Evolutionary conservation across 2,797 vertebrate genomes (phyloP), one percentile per base, ranked within the genome.

Genomic region (Stomatorhinus walkeri): DNA sequence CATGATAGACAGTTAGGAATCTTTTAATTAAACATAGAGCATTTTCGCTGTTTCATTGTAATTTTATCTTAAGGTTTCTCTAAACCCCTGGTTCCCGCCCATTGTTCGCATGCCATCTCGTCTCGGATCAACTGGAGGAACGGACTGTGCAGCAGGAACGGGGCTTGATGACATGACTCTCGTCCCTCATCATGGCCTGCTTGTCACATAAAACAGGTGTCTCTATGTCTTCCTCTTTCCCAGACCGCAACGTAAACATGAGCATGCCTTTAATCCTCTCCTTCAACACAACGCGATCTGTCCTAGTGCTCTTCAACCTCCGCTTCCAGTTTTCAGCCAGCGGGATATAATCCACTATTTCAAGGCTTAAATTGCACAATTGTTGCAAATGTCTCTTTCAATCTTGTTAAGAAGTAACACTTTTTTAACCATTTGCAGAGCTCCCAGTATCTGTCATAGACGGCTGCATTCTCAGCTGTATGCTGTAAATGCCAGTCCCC

Each of bases 21-120:
- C 76, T 81, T 81, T 81, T 81, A 81, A 81, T 81, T 81, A 81
- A 81, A 81, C 40, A 9, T 81, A 81, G 36, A 32, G 40, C 19
- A 81, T 81, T 81, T 43, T 81, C 32, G 16, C 40, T 46, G 36
- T 81, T 46, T 40, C 40, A 81, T 43, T 81, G 76, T 81, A 81
- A 81, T 81, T 81, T 81, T 81, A 81, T 81, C 76, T 81, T 40
- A 81, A 46, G 40, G 76, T 72, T 81, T 81, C 76, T 81, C 76
- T 46, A 46, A 81, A 81, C 76, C 40, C 76, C 76, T 81, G 36
- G 40, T 19, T 43, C 76, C 32, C 76, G 40, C 76, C 76, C 76
- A 81, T 81, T 46, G 40, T 46, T 81, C 40, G 1, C 76, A 81
- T 81, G 76, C 40, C 76, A 43, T 81, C 14, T 79, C 16, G 19